These are phyloP conservation scores for Caenorhabditis zanzibari DNA, from an alignment of 2,888 invertebrate genomes.

Conservation along the genomic window DNA sequence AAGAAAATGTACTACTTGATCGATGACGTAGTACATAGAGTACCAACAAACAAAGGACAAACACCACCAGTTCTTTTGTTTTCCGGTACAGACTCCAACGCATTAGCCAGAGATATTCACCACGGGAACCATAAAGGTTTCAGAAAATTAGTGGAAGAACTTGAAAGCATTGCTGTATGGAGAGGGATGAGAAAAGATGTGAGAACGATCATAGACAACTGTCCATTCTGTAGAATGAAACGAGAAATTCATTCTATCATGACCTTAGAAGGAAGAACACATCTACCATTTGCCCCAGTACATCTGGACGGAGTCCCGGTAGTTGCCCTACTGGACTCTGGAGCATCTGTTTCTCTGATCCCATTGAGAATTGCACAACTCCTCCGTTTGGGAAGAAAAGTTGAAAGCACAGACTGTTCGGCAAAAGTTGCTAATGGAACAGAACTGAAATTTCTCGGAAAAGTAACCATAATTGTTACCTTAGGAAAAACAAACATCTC, in stretches of 20 bases:
- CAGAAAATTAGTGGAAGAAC: background rate
- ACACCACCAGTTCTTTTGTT: background rate
- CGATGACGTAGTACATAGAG: background rate
- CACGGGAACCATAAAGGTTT: background rate
- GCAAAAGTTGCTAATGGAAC: constrained; percentile 36
- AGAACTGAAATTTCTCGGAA: constrained; percentile 3
- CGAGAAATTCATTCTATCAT: background rate
- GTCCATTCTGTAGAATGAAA: too few species aligned
- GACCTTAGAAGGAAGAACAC: constrained; percentile 8
- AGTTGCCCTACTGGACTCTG: constrained; percentile 36
- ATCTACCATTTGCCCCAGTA: constrained; percentile 29
- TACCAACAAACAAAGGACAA: background rate
- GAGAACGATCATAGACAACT: background rate
- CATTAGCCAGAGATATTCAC: background rate
- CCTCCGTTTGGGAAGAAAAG: background rate
- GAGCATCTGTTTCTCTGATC: constrained; percentile 21
- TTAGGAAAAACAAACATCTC: constrained; percentile 10
- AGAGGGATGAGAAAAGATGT: constrained; percentile 11
- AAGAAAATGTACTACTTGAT: background rate
- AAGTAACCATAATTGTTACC: background rate
- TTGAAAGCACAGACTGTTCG: background rate
- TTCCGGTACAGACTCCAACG: background rate
- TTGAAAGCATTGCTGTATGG: background rate
- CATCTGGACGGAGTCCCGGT: constrained; percentile 4
- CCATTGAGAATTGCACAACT: background rate